Evolutionary conservation across 2,888 invertebrate genomes (phyloP).

Genomic region (Amblyteles armatorius): DNA sequence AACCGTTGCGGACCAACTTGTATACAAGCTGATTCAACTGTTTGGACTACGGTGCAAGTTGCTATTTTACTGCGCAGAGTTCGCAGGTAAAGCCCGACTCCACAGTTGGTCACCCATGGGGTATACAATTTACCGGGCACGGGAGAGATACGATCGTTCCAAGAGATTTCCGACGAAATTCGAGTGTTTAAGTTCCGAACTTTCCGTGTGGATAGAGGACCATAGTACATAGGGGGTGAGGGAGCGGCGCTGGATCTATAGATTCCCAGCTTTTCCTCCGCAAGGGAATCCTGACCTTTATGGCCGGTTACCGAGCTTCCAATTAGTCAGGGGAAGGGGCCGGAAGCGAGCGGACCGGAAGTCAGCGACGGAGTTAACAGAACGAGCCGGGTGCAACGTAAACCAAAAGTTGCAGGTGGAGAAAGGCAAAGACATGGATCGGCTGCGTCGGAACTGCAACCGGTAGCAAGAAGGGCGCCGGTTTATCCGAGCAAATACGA

Average conservation of each 20-base stretch:
- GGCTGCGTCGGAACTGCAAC: neutral
- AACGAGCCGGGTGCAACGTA: neutral
- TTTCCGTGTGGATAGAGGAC: slow-evolving; percentile 27
- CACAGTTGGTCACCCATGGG: neutral
- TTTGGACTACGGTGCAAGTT: neutral
- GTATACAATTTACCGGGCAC: neutral
- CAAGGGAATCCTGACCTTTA: neutral
- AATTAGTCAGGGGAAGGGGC: neutral
- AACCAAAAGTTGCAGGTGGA: neutral
- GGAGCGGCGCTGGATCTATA: neutral
- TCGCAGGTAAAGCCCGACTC: neutral
- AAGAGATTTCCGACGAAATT: slow-evolving; percentile 65
- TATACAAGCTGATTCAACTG: neutral
- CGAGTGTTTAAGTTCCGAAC: slow-evolving; percentile 67
- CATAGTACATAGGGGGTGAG: neutral
- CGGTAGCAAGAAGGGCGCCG: neutral
- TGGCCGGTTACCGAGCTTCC: neutral
- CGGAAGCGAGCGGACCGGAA: neutral
- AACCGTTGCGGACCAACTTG: neutral
- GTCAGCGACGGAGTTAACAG: neutral
- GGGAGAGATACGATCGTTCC: slow-evolving; percentile 37
- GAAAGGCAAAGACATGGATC: neutral
- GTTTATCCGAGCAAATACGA: neutral
- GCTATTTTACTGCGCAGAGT: neutral
- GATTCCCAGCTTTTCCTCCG: neutral